Percentiles rank a stretch among this genome's conserved stretches.
These are phyloP conservation scores for Eclectus roratus DNA, from an alignment of 2,113 vertebrate genomes.

Conservation along the genomic window DNA sequence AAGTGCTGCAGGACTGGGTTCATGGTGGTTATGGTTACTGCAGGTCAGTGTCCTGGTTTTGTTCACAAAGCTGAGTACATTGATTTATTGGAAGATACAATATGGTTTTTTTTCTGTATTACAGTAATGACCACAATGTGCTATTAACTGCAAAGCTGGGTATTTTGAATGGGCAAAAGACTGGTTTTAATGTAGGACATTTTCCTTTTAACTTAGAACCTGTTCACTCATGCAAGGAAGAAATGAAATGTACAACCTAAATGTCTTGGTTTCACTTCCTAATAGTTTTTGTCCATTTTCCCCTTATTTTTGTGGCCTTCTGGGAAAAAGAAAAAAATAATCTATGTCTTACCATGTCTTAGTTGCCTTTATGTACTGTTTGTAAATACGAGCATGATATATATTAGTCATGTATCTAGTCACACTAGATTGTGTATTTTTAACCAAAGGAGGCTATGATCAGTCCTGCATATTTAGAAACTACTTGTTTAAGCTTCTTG, in stretches of 20 bases:
- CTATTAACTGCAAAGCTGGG: not conserved
- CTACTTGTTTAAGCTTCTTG: not conserved
- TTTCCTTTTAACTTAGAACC: not conserved
- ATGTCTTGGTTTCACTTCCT: not conserved
- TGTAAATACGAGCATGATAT: not conserved
- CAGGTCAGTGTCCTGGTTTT: not conserved
- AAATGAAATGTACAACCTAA: not conserved
- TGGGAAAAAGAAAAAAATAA: not conserved
- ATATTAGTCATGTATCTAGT: not conserved
- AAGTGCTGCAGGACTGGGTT: not conserved
- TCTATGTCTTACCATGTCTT: not conserved
- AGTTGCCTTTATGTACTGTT: not conserved
- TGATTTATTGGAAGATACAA: not conserved
- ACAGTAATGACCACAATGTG: not conserved
- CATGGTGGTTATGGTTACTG: not conserved
- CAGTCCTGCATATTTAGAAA: not conserved
- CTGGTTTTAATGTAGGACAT: not conserved
- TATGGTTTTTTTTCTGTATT: not conserved
- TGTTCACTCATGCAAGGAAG: not conserved
- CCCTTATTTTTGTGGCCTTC: not conserved
- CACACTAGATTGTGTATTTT: not conserved
- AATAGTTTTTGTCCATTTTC: not conserved
- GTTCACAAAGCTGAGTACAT: not conserved
- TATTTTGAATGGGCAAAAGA: not conserved
- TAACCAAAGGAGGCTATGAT: not conserved